These are phyloP conservation scores for Anabas testudineus DNA, from an alignment of 2,797 vertebrate species.

Conservation along the genomic window DNA sequence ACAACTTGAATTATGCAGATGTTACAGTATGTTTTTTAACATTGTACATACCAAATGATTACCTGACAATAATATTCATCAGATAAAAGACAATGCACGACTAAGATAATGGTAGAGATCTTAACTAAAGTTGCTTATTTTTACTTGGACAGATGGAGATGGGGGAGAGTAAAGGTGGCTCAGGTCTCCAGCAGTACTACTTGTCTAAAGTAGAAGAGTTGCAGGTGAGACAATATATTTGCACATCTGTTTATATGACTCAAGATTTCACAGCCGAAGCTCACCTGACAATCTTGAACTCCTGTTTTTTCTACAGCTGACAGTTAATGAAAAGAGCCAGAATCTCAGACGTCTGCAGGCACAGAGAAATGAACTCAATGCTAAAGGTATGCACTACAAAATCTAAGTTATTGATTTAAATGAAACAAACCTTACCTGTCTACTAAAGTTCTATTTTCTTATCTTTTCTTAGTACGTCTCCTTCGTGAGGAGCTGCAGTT, in stretches of 20 bases:
- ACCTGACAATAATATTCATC: neutral
- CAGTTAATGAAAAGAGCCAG: conserved; percentile 97
- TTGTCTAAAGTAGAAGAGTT: conserved; percentile 98
- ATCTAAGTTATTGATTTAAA: neutral
- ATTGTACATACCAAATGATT: neutral
- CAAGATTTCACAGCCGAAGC: neutral
- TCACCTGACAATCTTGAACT: neutral
- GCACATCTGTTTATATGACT: neutral
- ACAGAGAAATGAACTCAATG: conserved; percentile 97
- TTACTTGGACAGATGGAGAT: conserved; percentile 90
- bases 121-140: neutral
- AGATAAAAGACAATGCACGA: too few species aligned
- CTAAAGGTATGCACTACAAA: conserved; percentile 88
- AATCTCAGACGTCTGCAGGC: conserved; percentile 96
- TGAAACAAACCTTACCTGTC: neutral
- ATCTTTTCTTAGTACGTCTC: conserved; percentile 86
- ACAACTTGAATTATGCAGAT: too few species aligned
- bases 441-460: neutral
- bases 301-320: conserved; percentile 83
- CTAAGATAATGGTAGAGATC: neutral
- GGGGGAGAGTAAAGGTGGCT: conserved; percentile 94
- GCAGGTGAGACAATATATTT: conserved; percentile 84
- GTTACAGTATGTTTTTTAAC: too few species aligned
- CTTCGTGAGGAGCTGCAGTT: conserved; percentile 97
- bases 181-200: conserved; percentile 96